Evolutionary conservation across 2,113 vertebrate genomes (phyloP).

Genomic region (Rhagologus leucostigma): DNA sequence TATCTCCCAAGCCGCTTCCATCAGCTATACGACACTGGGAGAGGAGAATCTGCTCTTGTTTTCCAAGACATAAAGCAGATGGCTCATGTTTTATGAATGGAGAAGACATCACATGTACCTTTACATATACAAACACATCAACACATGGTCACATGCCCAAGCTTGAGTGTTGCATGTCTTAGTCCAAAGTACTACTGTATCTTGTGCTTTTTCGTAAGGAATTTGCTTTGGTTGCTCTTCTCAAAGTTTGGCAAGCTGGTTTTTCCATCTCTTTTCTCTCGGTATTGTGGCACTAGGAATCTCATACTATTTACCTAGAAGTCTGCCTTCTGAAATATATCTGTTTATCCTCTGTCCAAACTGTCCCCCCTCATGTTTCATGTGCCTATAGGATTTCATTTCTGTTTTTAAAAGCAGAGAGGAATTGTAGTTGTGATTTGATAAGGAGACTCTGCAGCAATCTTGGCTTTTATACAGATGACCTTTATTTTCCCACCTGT

Average conservation of each 20-base stretch:
- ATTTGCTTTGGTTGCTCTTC: not conserved
- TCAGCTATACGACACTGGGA: not conserved
- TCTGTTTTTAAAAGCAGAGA: not conserved
- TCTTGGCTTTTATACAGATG: not conserved
- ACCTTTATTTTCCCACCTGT: not conserved
- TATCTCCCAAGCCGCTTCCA: not conserved
- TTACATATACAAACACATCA: not conserved
- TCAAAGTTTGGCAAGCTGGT: not conserved
- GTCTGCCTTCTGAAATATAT: not conserved
- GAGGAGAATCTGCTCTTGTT: not conserved
- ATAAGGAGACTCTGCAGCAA: not conserved
- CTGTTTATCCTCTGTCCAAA: not conserved
- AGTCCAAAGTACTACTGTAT: not conserved
- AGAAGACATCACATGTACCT: not conserved
- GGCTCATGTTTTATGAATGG: conserved; percentile 7
- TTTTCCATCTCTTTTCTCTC: not conserved
- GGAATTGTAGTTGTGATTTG: not conserved
- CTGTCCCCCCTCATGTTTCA: not conserved
- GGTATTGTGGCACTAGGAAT: not conserved
- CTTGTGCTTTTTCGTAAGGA: not conserved
- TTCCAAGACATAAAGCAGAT: not conserved
- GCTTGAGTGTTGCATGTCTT: rapidly evolving
- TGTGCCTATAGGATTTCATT: not conserved
- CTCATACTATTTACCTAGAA: not conserved
- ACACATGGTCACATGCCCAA: not conserved